Evolutionary conservation across 2,797 vertebrate genomes (phyloP), one percentile per base, ranked within the genome.

Genomic region (Trachops cirrhosus): DNA sequence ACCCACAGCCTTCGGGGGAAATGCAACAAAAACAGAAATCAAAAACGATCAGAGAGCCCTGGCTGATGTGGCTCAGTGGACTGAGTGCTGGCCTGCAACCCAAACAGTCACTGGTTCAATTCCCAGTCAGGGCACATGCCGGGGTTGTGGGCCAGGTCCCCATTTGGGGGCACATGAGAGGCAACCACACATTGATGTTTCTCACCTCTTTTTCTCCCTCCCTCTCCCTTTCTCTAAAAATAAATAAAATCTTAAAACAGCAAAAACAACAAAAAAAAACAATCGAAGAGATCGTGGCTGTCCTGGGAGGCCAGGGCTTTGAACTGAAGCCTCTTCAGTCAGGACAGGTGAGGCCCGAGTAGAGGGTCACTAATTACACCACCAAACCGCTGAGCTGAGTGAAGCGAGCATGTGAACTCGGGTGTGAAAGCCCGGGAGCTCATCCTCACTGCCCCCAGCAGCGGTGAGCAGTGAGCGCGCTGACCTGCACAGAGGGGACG

Each of bases 361-460:
- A n/a, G 82, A 32, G 82, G 37, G 16, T 22, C 41, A 62, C 52
- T 32, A 59, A 46, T 1, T 48, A 24, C 22, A 4, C 5, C 2
- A 0, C 4, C 70, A 44, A 6, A 19, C 87, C 62, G 22, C 19
- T 0, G 4, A 9, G 39, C 44, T 2, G 44, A 44, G 41, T 16
- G 32, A 29, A 5, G 44, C 11, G 6, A 64, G 62, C 62, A 19
- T 1, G 8, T 12, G n/a, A 18, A 18, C 37, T 44, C 1, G 21
- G 52, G 44, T 12, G 54, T 26, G 48, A 32, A 32, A 10, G 29
- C 29, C 68, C 39, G 2, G 90, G 67, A 90, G 44, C 18, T 14
- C 9, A 3, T 73, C 29, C 64, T 9, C 0, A 5, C n/a, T 15
- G 90, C 64, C 52, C 11, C 2, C 29, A 7, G 89, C 0, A 0